Base-by-base conservation (phyloP, 1,140 invertebrate genomes). In the Lordiphosa stackelbergi region DNA sequence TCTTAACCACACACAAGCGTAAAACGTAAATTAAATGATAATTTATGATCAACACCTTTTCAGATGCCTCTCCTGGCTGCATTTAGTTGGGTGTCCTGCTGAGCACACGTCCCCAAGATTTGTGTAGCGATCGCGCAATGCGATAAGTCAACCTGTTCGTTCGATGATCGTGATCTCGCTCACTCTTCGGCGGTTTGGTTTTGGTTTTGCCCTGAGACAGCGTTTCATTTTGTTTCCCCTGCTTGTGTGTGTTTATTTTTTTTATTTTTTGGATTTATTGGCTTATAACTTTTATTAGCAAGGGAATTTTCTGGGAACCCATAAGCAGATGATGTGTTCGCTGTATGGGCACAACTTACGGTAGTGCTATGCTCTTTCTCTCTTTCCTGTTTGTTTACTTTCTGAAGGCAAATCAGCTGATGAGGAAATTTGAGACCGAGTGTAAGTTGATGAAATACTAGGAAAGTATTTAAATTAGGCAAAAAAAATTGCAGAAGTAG, bases 201-300 rank as follows among this genome's bases (percentile, higher is more conserved):
- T 45, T 66, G 9, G 57, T 47, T 19, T 45, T 66, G 9, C 52
- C 58, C 49, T 47, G 59, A 73, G 57, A 55, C 71, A 74, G 66
- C 71, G 65, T 66, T 66, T 70, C 62, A 75, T 77, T 70, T 74
- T 57, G 47, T 55, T 16, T 36, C 19, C 28, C 28, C 28, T 8
- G 28, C 28, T 11, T 59, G 36, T 36, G 28, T 34, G 16, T 41
- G 35, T 53, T 49, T 54, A 38, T 81, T 74, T 81, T 55, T 66
- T 66, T 61, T 51, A 40, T 60, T 83, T 77, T 72, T 56, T 60
- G 68, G 77, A 81, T 81, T 81, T 83, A 81, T 81, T 81, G 75
- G 68, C 75, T 81, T 81, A 81, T 81, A 81, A 81, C 83, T 81
- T 81, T 81, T 81, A 81, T 81, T 83, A 81, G 75, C 75, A 75